Conservation (phyloP, 1,140 invertebrate species). For the Capitella teleta region DNA sequence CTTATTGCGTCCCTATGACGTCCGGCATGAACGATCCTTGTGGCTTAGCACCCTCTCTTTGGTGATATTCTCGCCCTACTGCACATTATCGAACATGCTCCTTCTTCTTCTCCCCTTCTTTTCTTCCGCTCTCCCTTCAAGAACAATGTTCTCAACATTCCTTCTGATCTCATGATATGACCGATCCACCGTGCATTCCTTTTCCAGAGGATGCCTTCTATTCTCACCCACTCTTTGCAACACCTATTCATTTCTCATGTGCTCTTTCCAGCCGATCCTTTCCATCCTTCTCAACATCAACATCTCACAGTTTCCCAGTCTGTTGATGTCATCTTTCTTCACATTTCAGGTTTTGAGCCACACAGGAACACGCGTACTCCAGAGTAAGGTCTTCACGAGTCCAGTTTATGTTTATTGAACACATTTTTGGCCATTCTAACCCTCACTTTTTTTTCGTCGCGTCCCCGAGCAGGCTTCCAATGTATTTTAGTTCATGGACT, state of each 20-base stretch:
- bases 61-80: background rate
- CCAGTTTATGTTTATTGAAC: no score
- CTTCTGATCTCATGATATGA: background rate
- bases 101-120: background rate
- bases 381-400: no score
- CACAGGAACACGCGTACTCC: no score
- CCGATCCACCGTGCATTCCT: background rate
- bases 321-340: background rate
- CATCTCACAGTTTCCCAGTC: background rate
- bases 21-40: no score
- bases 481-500: no score
- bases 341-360: background rate
- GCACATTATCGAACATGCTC: background rate
- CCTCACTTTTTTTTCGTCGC: no score
- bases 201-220: background rate
- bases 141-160: background rate
- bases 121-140: background rate
- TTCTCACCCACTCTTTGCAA: background rate
- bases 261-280: background rate
- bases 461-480: no score
- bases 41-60: no score
- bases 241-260: background rate
- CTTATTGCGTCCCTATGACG: no score
- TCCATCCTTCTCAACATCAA: background rate
- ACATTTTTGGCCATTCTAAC: no score